Evolutionary conservation across 2,797 vertebrate species (phyloP).

Genomic region (Pyrocephalus nanus): DNA sequence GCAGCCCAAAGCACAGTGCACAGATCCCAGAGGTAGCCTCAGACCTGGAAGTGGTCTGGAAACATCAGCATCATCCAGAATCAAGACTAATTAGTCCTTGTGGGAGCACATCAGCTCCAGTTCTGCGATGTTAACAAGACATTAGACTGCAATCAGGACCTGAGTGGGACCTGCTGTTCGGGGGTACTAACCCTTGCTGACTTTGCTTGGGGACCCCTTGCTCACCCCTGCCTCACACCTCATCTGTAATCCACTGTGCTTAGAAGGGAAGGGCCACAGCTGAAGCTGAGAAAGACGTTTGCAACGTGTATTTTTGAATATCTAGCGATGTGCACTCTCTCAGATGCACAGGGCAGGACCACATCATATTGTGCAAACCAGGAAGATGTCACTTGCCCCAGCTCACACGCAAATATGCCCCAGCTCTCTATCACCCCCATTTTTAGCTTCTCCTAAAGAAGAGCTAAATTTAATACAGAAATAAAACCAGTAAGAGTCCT

Average conservation of each 20-base stretch:
- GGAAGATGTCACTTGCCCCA: neutral
- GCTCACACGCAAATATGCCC: neutral
- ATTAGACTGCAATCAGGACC: neutral
- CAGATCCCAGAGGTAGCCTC: neutral
- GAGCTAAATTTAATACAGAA: neutral
- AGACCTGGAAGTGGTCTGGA: neutral
- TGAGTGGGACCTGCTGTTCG: neutral
- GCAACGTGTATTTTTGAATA: neutral
- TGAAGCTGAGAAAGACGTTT: neutral
- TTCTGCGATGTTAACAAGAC: neutral
- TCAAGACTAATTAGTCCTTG: neutral
- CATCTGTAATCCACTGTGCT: neutral
- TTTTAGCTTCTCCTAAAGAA: neutral
- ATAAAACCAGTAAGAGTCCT: neutral
- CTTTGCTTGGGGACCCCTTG: neutral
- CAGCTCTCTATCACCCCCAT: neutral
- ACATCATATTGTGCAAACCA: rapidly evolving
- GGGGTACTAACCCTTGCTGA: neutral
- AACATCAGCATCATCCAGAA: neutral
- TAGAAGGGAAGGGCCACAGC: neutral
- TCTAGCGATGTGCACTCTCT: neutral
- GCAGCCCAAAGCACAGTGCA: rapidly evolving
- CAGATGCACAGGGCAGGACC: neutral
- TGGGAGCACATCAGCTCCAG: neutral
- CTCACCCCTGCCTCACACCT: neutral